These are phyloP conservation scores for Camponotus floridanus DNA, from an alignment of 1,140 invertebrate species.

Conservation along the genomic window DNA sequence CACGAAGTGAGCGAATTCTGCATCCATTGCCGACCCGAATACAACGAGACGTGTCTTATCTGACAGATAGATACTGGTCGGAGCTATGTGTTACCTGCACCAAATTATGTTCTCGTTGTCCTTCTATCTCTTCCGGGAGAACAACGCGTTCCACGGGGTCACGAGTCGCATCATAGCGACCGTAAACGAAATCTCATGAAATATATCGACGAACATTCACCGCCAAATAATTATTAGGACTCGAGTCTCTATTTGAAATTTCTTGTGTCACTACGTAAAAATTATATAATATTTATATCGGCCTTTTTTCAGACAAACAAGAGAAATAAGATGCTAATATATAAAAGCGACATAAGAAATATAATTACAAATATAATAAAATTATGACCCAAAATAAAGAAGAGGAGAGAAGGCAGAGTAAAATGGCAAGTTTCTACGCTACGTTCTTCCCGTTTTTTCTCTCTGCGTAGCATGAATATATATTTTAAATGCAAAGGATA, in stretches of 20 bases:
- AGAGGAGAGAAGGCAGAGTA: background rate
- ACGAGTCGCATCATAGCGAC: slow-evolving; percentile 36
- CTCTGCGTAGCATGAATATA: slow-evolving; percentile 2
- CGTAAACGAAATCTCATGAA: slow-evolving; percentile 29
- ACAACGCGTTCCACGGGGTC: slow-evolving; percentile 56
- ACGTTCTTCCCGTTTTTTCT: background rate
- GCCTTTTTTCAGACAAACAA: background rate
- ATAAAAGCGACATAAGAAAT: background rate
- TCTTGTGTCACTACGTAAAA: too few relatives aligned
- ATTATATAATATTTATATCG: background rate
- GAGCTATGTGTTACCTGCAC: slow-evolving; percentile 71
- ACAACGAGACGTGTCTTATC: slow-evolving; percentile 67
- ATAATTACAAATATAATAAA: slow-evolving; percentile 6
- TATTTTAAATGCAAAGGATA: slow-evolving; percentile 33
- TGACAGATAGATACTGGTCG: slow-evolving; percentile 69
- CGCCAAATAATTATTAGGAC: slow-evolving; percentile 41
- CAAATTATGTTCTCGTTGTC: slow-evolving; percentile 73
- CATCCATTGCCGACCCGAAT: slow-evolving; percentile 55
- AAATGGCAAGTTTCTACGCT: slow-evolving; percentile 16
- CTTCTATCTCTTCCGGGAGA: slow-evolving; percentile 11
- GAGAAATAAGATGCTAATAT: background rate
- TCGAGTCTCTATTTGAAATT: background rate
- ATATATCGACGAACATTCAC: background rate
- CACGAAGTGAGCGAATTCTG: slow-evolving; percentile 58
- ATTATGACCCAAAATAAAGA: background rate